A percentile compares a stretch with the other conserved stretches of the same genome.
phyloP scores from a whole-genome alignment of 1,140 invertebrate genomes.

The Drosophila saltans region DNA sequence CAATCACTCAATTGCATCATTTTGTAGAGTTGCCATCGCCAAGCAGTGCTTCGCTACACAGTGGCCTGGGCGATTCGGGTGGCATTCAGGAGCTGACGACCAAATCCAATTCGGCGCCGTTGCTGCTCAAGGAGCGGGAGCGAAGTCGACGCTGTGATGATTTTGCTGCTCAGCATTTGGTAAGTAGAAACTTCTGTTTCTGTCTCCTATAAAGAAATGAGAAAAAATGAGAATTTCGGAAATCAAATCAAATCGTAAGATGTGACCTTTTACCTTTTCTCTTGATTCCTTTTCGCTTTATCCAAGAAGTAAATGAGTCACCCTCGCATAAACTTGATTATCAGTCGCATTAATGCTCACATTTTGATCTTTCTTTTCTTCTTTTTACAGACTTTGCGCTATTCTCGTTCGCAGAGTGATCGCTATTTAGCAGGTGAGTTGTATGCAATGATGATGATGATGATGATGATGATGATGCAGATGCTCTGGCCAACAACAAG shows the following conservation, averaged over 20 bases:
- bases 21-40: constrained; percentile 79
- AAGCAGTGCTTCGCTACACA: constrained; percentile 81
- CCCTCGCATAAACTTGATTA: constrained; percentile 54
- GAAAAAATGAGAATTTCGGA: too few species aligned
- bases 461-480: not conserved
- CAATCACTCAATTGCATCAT: constrained; percentile 57
- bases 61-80: constrained; percentile 65
- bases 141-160: constrained; percentile 66
- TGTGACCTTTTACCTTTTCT: too few species aligned
- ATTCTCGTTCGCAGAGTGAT: constrained; percentile 85
- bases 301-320: constrained; percentile 15
- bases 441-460: constrained; percentile 30
- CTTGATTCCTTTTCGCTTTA: too few species aligned
- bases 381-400: constrained; percentile 73
- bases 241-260: too few species aligned
- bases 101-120: constrained; percentile 81
- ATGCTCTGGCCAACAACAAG: constrained; percentile 42
- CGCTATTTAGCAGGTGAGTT: constrained; percentile 85
- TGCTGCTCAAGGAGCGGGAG: constrained; percentile 79
- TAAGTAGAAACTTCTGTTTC: constrained; percentile 38
- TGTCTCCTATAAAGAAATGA: too few species aligned
- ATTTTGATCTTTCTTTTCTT: constrained; percentile 25
- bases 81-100: constrained; percentile 80
- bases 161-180: constrained; percentile 77
- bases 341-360: constrained; percentile 58